Evolutionary conservation across 2,797 vertebrate genomes (phyloP), one percentile per base, ranked within the genome.

Genomic region (Chelmon rostratus): DNA sequence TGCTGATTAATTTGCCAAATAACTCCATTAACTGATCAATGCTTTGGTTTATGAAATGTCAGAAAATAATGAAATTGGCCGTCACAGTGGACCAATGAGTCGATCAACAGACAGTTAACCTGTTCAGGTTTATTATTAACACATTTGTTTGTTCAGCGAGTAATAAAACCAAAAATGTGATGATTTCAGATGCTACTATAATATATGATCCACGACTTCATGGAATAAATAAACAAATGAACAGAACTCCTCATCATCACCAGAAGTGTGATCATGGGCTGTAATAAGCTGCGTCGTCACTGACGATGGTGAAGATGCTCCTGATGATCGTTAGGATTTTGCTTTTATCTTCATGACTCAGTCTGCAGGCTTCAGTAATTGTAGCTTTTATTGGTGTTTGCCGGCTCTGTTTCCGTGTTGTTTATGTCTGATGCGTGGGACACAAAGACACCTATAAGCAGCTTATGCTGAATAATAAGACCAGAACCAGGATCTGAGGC

Each of bases 401-500:
- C 1, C 1, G 11, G 40, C n/a, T 23, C 52, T 49, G 68, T 59
- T 70, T 47, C 61, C 8, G 6, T 5, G 56, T 7, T 52, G 66
- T 68, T 38, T 67, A 25, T 38, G 67, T 42, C 42, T 23, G 38
- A 11, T 33, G 40, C 49, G 50, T 23, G 56, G 31, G 25, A 73
- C 46, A 58, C 62, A 54, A 33, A 57, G 16, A 67, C 70, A 44
- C 50, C 49, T 63, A 6, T 68, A 61, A 83, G 71, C 78, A 25
- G 73, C 73, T 79, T 33, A 68, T 68, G 49, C 21, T 35, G 31
- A 42, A 50, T 53, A 50, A 72, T 37, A 31, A 49, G 9, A 81
- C 23, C 23, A 11, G 9, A 65, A 31, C 54, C 71, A 61, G 70
- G 83, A 69, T 56, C 8, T 56, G 68, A 84, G 38, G 10, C 12